phyloP scores from a whole-genome alignment of 2,888 invertebrate genomes.

The Flexamia atlantica region DNA sequence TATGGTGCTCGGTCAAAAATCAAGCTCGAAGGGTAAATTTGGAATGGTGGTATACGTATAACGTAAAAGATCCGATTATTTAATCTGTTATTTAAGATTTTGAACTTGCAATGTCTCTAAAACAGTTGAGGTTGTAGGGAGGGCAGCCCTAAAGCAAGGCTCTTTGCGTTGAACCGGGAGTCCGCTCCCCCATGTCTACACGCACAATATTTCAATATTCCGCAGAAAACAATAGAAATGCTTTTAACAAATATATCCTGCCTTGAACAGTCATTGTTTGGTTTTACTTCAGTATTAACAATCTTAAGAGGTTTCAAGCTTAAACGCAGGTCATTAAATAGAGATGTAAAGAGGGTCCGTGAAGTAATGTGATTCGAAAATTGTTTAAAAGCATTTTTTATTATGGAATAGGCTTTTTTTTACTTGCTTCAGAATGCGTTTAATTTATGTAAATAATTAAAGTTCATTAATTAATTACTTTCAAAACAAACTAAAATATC shows the following conservation, averaged over 20 bases:
- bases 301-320: not conserved
- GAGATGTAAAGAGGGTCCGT: not conserved
- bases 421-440: too few species aligned
- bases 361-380: too few species aligned
- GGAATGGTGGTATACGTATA: too few species aligned
- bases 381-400: too few species aligned
- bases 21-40: too few species aligned
- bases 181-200: not conserved
- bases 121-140: not conserved
- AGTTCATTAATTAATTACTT: too few species aligned
- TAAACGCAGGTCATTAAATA: not conserved
- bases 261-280: not conserved
- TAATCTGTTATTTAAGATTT: too few species aligned
- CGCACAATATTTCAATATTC: slow-evolving; percentile 35
- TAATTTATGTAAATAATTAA: too few species aligned
- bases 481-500: too few species aligned
- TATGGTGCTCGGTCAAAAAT: too few species aligned
- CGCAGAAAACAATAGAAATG: slow-evolving; percentile 39
- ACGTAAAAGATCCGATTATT: too few species aligned
- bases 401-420: too few species aligned
- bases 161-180: not conserved
- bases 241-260: slow-evolving; percentile 45
- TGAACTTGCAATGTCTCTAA: not conserved
- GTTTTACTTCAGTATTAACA: not conserved
- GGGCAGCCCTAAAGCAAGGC: not conserved